Evolutionary conservation across 2,888 invertebrate genomes (phyloP).

Genomic region (Merodon equestris): DNA sequence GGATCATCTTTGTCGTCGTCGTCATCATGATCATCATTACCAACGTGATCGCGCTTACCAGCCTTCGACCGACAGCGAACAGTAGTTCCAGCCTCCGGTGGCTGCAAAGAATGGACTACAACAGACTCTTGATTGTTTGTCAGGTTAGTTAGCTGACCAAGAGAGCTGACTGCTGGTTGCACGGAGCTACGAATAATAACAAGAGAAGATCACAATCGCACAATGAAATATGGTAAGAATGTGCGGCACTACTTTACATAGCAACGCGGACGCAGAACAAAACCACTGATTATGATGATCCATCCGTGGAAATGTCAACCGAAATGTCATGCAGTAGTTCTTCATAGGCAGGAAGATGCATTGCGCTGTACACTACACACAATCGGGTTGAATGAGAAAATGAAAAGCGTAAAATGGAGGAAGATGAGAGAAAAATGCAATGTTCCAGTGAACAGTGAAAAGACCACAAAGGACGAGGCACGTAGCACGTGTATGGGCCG

Average conservation of each 20-base stretch:
- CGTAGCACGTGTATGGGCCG: slow-evolving; percentile 16
- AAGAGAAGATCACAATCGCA: slow-evolving; percentile 63
- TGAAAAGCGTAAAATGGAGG: slow-evolving; percentile 41
- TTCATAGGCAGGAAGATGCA: slow-evolving; percentile 49
- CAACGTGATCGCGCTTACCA: slow-evolving; percentile 28
- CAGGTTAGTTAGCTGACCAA: slow-evolving; percentile 61
- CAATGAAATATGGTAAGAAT: slow-evolving; percentile 67
- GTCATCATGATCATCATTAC: slow-evolving; percentile 38
- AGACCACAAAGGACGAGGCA: slow-evolving; percentile 15
- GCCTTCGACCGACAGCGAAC: slow-evolving; percentile 5
- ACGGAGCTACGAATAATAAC: slow-evolving; percentile 43
- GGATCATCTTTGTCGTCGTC: slow-evolving; percentile 63
- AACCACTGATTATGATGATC: slow-evolving; percentile 51
- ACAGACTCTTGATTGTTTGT: slow-evolving; percentile 58
- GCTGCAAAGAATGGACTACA: slow-evolving; percentile 55
- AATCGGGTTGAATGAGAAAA: too few relatives aligned
- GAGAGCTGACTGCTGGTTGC: slow-evolving; percentile 20
- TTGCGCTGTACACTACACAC: slow-evolving; percentile 17
- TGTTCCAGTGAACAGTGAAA: too few relatives aligned
- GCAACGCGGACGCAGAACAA: slow-evolving; percentile 24
- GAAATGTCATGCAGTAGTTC: slow-evolving; percentile 57
- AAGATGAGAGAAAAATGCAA: slow-evolving; percentile 48
- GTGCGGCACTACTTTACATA: slow-evolving; percentile 57
- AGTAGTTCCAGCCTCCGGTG: slow-evolving; percentile 47
- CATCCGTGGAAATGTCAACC: slow-evolving; percentile 57